Evolutionary conservation across 2,113 vertebrate genomes (phyloP).

Genomic region (Alces alces): DNA sequence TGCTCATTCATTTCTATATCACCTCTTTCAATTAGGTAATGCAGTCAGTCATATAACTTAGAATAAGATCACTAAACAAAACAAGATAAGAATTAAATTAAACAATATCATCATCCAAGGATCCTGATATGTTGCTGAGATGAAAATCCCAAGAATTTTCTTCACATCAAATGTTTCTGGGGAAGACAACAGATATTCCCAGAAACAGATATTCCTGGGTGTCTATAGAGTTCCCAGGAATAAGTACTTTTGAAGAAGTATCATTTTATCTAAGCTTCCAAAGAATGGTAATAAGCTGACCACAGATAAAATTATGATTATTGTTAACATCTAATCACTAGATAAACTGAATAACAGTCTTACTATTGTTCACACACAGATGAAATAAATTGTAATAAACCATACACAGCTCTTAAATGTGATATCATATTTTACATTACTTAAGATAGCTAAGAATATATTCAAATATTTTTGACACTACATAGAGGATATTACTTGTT

Average conservation of each 20-base stretch:
- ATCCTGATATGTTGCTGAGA: background rate
- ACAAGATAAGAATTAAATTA: background rate
- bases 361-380: background rate
- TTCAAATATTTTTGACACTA: background rate
- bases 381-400: background rate
- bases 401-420: background rate
- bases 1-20: background rate
- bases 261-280: background rate
- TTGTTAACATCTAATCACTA: background rate
- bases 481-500: background rate
- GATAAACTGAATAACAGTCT: background rate
- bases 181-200: background rate
- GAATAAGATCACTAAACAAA: background rate
- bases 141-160: background rate
- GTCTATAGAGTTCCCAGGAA: background rate
- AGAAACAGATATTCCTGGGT: background rate
- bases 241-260: background rate
- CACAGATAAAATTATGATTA: background rate
- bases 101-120: background rate
- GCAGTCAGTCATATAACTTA: background rate
- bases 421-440: background rate
- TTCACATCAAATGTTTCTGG: background rate
- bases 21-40: background rate
- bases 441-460: background rate
- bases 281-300: background rate